Percentiles rank a stretch among this genome's conserved stretches.
phyloP scores from a whole-genome alignment of 1,140 invertebrate genomes.

The Scaptodrosophila lebanonensis region DNA sequence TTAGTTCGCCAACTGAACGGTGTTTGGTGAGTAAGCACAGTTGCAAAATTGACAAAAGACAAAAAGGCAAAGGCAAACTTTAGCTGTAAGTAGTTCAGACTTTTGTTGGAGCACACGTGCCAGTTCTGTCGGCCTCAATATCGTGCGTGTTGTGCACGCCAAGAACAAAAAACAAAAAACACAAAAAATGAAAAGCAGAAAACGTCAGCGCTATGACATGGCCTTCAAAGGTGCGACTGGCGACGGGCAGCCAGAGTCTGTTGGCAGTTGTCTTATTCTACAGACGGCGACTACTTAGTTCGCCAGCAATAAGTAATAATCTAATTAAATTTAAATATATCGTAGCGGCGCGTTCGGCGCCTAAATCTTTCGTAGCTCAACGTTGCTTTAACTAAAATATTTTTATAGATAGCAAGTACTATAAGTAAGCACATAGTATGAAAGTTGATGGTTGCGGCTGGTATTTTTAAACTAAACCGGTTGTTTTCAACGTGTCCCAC shows the following conservation, averaged over 20 bases:
- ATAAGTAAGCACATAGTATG: too few relatives aligned
- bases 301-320: conserved; percentile 56
- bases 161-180: conserved; percentile 17
- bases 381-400: conserved; percentile 27
- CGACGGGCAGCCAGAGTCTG: too few relatives aligned
- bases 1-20: too few relatives aligned
- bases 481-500: conserved; percentile 33
- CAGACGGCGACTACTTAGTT: not conserved
- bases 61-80: too few relatives aligned
- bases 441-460: conserved; percentile 31
- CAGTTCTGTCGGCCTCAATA: conserved; percentile 31
- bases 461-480: conserved; percentile 62
- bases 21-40: conserved; percentile 22
- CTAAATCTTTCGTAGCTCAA: conserved; percentile 38
- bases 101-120: conserved; percentile 48
- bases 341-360: conserved; percentile 31
- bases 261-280: too few relatives aligned
- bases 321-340: conserved; percentile 44
- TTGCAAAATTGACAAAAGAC: conserved; percentile 33
- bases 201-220: conserved; percentile 34
- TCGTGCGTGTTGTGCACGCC: too few relatives aligned
- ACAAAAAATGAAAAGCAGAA: conserved; percentile 22
- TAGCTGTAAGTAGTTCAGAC: too few relatives aligned
- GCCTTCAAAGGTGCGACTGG: conserved; percentile 54
- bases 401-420: conserved; percentile 7